Base-by-base conservation (phyloP, 2,888 invertebrate genomes). In the Himalopsyche anomala region DNA sequence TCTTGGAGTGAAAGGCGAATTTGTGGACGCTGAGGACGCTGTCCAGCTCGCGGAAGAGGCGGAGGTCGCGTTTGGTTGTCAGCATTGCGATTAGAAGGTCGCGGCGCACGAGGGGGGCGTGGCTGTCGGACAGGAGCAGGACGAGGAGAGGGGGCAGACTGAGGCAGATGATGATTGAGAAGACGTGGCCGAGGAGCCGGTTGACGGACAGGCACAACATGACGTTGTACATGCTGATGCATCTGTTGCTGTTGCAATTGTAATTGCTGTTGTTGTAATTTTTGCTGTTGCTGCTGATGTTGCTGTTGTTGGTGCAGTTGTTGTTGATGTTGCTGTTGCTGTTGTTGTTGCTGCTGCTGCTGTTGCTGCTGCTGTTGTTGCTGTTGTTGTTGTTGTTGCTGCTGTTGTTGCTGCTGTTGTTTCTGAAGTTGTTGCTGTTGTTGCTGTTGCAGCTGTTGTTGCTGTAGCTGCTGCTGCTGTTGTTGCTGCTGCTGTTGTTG, bases 381-480 rank as follows among this genome's bases (percentile, higher is more conserved):
- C 84, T 93, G 92, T 62, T 91, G 87, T 19, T 87, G 87, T 54
- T 82, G 85, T 40, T 83, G 84, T 28, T 85, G 87, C 38, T 89
- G 88, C 5, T 74, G 85, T 28, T 84, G 86, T 51, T 84, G 84
- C 55, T 86, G 87, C 15, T 86, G 88, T 6, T 84, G 86, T n/a
- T 83, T 87, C 11, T 83, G 85, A 8, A 85, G 89, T 80, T 87
- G 85, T 19, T 85, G 87, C 84, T 15, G 88, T 89, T 86, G 86
- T 55, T 86, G 86, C 28, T 87, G 85, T 38, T 84, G 86, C 69
- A 86, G 85, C 40, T 83, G 85, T 38, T 90, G 89, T 83, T 90
- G 90, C 54, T 92, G 92, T 54, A 90, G 91, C 88, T 91, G 91
- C 62, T 90, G 90, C 89, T 91, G 91, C 82, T 92, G 92, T 83